These are phyloP conservation scores for Tinamus major DNA, from an alignment of 2,797 vertebrate genomes.

Conservation along the genomic window DNA sequence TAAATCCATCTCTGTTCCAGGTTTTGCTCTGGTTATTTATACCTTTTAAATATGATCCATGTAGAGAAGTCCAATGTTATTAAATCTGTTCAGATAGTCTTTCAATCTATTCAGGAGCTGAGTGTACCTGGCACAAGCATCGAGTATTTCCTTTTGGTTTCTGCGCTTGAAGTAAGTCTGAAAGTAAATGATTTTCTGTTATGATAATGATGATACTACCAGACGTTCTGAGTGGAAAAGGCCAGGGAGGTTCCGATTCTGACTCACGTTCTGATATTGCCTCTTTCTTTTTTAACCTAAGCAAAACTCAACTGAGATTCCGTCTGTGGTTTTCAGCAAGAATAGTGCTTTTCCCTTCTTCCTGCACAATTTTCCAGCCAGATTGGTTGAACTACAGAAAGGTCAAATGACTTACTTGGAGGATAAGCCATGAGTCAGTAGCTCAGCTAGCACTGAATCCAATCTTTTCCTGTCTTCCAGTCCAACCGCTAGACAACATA, in stretches of 20 bases:
- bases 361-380: conserved; percentile 59
- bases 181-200: conserved; percentile 58
- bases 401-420: conserved; percentile 74
- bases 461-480: conserved; percentile 53
- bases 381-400: conserved; percentile 66
- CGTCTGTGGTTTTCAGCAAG: conserved; percentile 52
- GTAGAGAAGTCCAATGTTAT: conserved; percentile 57
- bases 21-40: conserved; percentile 71
- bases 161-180: conserved; percentile 33
- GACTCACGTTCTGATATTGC: conserved; percentile 52
- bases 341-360: conserved; percentile 46
- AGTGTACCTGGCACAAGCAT: conserved; percentile 53
- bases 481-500: conserved; percentile 37
- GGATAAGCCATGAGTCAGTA: conserved; percentile 73
- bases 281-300: conserved; percentile 52
- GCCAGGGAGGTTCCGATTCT: conserved; percentile 30
- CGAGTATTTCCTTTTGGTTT: conserved; percentile 57
- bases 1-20: conserved; percentile 62
- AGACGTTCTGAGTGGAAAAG: conserved; percentile 63
- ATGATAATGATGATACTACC: conserved; percentile 66
- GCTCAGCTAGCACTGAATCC: conserved; percentile 44
- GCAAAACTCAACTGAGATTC: conserved; percentile 55
- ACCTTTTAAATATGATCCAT: conserved; percentile 61
- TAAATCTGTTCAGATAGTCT: conserved; percentile 59
- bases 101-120: conserved; percentile 59